Evolutionary conservation across 2,888 invertebrate species (phyloP), one percentile per base, ranked within the genome.

Genomic region (Hypolimnas misippus): DNA sequence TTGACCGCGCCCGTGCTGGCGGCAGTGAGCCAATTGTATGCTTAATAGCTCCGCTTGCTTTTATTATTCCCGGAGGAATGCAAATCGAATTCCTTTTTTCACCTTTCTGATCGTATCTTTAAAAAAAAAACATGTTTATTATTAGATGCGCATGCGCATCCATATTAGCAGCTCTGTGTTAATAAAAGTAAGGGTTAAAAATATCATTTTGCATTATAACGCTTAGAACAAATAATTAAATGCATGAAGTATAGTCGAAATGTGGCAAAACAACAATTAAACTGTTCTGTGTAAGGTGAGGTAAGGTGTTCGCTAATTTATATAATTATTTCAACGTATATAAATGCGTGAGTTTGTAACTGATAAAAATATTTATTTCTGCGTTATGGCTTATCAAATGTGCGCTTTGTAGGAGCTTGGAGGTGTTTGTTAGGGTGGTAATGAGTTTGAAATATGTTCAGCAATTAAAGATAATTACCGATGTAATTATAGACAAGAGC

Each of bases 1-100:
- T 6, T 52, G 49, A 57, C 49, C 60, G 60, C 60, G 49, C 35
- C 54, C 38, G 38, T 38, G 49, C 49, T 53, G 57, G n/a, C 57
- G 62, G 57, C 38, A 40, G 54, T 14, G 25, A 38, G 51, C 49
- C 62, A 54, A 62, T 62, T 62, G 62, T 62, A 57, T 62, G 62
- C 62, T 62, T 53, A 62, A 52, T 62, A n/a, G n/a, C 12, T 14
- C 33, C 19, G 38, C 57, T 57, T 57, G 60, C 49, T 49, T 49
- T 49, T 53, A 46, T 53, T 49, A 49, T 49, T 49, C n/a, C 29
- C 49, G 29, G 14, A 19, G 44, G 44, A 17, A 25, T 57, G 49
- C 35, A 25, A 38, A 38, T 10, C 40, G 14, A 17, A 42, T 49
- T 49, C 29, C 19, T 53, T 46, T 53, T 59, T 59, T 33, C 44